Conservation (phyloP, 2,888 invertebrate genomes). For the Liodrosophila aerea region DNA sequence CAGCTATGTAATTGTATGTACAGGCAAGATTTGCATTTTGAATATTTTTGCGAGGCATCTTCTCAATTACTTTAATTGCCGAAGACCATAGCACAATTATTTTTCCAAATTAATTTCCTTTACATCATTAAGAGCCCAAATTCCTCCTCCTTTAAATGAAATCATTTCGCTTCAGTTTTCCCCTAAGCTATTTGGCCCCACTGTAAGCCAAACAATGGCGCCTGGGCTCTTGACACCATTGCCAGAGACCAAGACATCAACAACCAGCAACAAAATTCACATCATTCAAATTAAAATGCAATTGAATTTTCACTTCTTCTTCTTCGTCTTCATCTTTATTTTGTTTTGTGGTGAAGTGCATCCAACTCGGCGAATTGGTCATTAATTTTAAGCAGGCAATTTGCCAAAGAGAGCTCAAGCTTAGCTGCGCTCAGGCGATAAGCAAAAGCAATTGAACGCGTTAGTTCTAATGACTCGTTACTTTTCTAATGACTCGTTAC, state of each 20-base stretch:
- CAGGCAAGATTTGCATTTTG: constrained; percentile 54
- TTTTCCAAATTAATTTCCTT: background rate
- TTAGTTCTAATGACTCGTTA: constrained; percentile 9
- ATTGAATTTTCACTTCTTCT: constrained; percentile 71
- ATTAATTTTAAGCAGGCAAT: constrained; percentile 26
- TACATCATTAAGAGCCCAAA: no score
- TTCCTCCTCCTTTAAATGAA: no score
- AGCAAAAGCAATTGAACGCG: constrained; percentile 7
- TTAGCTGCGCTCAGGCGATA: constrained; percentile 1
- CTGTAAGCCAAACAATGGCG: constrained; percentile 60
- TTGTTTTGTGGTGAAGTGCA: constrained; percentile 26
- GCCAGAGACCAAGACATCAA: constrained; percentile 35
- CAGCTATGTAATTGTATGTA: constrained; percentile 58
- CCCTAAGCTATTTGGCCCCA: constrained; percentile 31
- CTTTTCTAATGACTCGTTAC: constrained; percentile 6
- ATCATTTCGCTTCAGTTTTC: constrained; percentile 5
- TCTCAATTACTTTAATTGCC: no score
- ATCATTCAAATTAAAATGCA: constrained; percentile 74
- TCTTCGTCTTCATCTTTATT: background rate
- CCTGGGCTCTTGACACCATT: constrained; percentile 67
- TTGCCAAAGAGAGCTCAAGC: constrained; percentile 1
- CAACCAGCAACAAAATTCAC: constrained; percentile 64
- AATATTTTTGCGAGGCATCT: constrained; percentile 14
- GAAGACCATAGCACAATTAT: no score
- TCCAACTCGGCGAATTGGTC: constrained; percentile 20